phyloP scores from a whole-genome alignment of 2,797 vertebrate genomes.

The Neosalanx taihuensis region DNA sequence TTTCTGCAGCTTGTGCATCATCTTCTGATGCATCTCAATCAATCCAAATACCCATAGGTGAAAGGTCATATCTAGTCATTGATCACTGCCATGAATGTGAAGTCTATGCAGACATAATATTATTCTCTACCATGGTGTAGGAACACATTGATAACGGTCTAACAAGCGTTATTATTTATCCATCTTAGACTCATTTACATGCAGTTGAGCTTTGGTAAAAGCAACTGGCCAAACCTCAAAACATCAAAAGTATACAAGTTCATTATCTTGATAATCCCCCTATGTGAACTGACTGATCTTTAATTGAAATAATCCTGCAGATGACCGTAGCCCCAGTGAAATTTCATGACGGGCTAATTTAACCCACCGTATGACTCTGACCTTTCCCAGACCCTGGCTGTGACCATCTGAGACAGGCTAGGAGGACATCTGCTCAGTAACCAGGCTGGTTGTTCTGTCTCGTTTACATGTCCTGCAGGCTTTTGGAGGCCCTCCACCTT shows the following conservation, averaged over 20 bases:
- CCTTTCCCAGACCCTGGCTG: conserved; percentile 74
- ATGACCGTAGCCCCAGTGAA: conserved; percentile 64
- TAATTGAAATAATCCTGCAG: conserved; percentile 78
- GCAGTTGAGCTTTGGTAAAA: background rate
- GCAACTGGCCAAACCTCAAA: background rate
- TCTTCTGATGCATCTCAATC: conserved; percentile 67
- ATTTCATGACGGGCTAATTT: conserved; percentile 78
- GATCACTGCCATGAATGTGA: conserved; percentile 63
- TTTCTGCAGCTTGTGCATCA: conserved; percentile 28
- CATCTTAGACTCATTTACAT: background rate
- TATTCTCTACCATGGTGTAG: conserved; percentile 45
- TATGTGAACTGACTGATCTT: conserved; percentile 62
- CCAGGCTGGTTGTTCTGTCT: conserved; percentile 63
- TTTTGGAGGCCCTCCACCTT: conserved; percentile 42
- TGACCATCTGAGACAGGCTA: conserved; percentile 73
- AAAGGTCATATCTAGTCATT: conserved; percentile 65
- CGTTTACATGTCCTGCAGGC: conserved; percentile 61
- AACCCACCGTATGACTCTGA: conserved; percentile 80
- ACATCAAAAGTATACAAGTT: background rate
- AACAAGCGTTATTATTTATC: background rate
- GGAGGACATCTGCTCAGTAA: conserved; percentile 74
- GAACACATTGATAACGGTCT: conserved; percentile 36
- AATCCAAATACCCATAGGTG: conserved; percentile 65
- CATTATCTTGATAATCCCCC: background rate
- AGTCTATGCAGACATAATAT: conserved; percentile 43